phyloP scores from a whole-genome alignment of 1,140 invertebrate genomes.

The Teleopsis dalmanni region DNA sequence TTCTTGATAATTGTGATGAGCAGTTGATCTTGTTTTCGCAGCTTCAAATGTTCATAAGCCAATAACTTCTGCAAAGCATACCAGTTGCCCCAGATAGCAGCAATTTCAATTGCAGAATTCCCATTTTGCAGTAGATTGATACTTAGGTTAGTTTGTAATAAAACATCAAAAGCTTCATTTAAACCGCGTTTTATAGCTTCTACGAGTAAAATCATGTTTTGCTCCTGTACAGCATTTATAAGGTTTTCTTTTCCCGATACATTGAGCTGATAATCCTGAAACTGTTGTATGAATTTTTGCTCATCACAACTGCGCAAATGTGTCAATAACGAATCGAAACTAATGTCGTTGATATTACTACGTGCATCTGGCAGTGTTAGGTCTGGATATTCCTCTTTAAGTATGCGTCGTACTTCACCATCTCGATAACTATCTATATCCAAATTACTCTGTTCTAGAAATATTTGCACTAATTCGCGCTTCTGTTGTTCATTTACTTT shows the following conservation, averaged over 20 bases:
- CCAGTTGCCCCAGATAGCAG: slow-evolving; percentile 53
- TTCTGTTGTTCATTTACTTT: slow-evolving; percentile 40
- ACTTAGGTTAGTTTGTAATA: slow-evolving; percentile 52
- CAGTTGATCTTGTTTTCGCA: slow-evolving; percentile 46
- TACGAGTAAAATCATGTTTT: slow-evolving; percentile 51
- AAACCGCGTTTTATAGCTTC: slow-evolving; percentile 54
- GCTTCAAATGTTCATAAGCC: slow-evolving; percentile 45
- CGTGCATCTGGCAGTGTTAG: slow-evolving; percentile 50
- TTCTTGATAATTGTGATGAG: slow-evolving; percentile 53
- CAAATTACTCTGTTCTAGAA: slow-evolving; percentile 45
- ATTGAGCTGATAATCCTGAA: slow-evolving; percentile 40
- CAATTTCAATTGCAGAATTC: slow-evolving; percentile 27
- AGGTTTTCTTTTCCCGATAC: slow-evolving; percentile 49
- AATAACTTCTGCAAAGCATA: slow-evolving; percentile 55
- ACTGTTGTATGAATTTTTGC: slow-evolving; percentile 50
- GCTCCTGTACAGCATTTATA: slow-evolving; percentile 30
- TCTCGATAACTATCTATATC: slow-evolving; percentile 55
- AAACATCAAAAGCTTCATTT: slow-evolving; percentile 47
- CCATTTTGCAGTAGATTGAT: slow-evolving; percentile 25
- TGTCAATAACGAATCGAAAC: slow-evolving; percentile 48
- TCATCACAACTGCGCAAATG: slow-evolving; percentile 52
- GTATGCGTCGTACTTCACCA: slow-evolving; percentile 48
- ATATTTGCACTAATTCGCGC: slow-evolving; percentile 46
- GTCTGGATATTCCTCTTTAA: slow-evolving; percentile 56
- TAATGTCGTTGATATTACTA: slow-evolving; percentile 38